A percentile compares a stretch with the other conserved stretches of the same genome.
Evolutionary conservation across 2,888 invertebrate species (phyloP).

Genomic region (Agrilus biguttatus): DNA sequence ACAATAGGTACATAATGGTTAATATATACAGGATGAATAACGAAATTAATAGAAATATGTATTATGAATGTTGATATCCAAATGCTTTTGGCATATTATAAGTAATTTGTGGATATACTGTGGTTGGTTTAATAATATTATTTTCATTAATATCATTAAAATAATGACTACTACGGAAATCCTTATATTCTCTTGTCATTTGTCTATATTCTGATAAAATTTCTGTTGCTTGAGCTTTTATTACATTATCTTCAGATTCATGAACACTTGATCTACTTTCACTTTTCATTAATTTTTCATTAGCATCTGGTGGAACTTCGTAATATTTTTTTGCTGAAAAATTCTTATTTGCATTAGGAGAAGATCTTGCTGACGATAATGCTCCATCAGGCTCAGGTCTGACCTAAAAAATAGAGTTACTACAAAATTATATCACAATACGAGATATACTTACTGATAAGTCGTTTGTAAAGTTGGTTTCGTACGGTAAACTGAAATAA

Average conservation of each 20-base stretch:
- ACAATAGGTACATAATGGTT: no score
- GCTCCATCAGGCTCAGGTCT: conserved; percentile 64
- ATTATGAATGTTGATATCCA: conserved; percentile 13
- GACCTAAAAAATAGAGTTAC: conserved; percentile 26
- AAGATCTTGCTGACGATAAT: conserved; percentile 42
- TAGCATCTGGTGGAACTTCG: conserved; percentile 1
- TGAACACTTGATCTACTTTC: conserved; percentile 14
- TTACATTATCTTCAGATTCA: conserved; percentile 23
- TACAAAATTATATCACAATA: conserved; percentile 7
- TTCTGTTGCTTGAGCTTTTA: conserved; percentile 38
- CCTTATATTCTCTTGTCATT: conserved; percentile 36
- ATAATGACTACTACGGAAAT: conserved; percentile 28
- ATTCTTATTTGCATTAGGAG: conserved; percentile 23
- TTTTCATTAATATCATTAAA: conserved; percentile 14
- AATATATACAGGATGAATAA: no score
- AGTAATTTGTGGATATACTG: conserved; percentile 42
- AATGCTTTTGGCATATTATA: conserved; percentile 40
- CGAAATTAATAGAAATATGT: no score
- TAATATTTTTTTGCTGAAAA: background rate
- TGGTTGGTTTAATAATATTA: conserved; percentile 25
- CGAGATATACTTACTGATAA: conserved; percentile 11
- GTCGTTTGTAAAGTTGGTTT: conserved; percentile 23
- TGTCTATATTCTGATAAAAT: conserved; percentile 41
- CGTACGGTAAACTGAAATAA: conserved; percentile 42
- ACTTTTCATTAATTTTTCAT: conserved; percentile 1